Conservation (phyloP, 2,888 invertebrate species). For the Scaeva pyrastri region DNA sequence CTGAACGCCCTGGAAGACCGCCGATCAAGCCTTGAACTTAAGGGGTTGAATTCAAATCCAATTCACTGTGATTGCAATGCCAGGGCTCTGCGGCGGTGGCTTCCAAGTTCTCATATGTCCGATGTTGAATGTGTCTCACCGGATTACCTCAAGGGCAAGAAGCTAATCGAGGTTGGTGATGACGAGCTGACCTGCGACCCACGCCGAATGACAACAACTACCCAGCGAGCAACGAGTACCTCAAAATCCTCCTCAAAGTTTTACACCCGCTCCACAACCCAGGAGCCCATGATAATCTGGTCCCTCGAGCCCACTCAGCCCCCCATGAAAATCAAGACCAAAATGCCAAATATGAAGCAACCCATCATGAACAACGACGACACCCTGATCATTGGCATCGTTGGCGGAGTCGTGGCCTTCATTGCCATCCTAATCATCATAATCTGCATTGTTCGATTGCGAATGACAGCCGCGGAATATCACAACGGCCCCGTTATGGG, state of each 20-base stretch:
- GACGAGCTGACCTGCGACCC: constrained; percentile 92
- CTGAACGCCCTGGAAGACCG: constrained; percentile 92
- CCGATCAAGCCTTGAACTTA: constrained; percentile 89
- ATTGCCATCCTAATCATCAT: constrained; percentile 94
- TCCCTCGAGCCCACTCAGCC: constrained; percentile 90
- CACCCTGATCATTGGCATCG: constrained; percentile 97
- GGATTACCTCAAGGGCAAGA: constrained; percentile 88
- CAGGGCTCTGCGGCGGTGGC: constrained; percentile 91
- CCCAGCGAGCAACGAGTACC: constrained; percentile 78
- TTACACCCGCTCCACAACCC: constrained; percentile 86
- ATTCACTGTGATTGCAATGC: constrained; percentile 94
- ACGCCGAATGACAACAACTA: constrained; percentile 84
- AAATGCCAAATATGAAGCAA: constrained; percentile 86
- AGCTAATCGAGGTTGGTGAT: constrained; percentile 91
- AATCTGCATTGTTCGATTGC: constrained; percentile 93
- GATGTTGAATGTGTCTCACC: constrained; percentile 89
- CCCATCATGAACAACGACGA: constrained; percentile 92
- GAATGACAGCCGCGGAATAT: constrained; percentile 89
- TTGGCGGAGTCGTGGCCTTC: constrained; percentile 95
- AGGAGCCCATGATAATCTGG: constrained; percentile 96
- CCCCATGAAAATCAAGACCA: constrained; percentile 86
- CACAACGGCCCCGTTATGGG: constrained; percentile 89
- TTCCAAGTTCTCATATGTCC: constrained; percentile 87
- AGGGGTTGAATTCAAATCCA: constrained; percentile 91
- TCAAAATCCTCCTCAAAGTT: constrained; percentile 82